These are phyloP conservation scores for Chlorops oryzae DNA, from an alignment of 1,140 invertebrate genomes.

Conservation along the genomic window DNA sequence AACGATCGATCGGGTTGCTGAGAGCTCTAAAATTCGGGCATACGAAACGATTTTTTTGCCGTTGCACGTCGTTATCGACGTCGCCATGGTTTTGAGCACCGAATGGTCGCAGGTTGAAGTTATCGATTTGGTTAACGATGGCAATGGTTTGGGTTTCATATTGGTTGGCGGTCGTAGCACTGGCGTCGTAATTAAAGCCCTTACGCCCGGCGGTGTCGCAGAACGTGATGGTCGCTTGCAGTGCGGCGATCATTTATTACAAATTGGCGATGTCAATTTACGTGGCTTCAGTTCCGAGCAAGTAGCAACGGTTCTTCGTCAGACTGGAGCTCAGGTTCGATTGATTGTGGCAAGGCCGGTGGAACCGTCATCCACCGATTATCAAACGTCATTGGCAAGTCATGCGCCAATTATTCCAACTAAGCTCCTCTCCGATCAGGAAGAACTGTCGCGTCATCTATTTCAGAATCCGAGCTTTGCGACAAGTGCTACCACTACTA, in stretches of 20 bases:
- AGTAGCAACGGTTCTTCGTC: constrained; percentile 84
- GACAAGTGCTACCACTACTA: constrained; percentile 25
- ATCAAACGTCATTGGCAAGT: constrained; percentile 55
- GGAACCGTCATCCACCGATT: constrained; percentile 64
- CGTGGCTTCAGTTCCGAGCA: constrained; percentile 88
- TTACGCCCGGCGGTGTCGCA: constrained; percentile 84
- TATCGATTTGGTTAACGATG: constrained; percentile 82
- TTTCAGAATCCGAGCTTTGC: constrained; percentile 54
- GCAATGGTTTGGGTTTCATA: constrained; percentile 74
- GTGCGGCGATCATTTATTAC: constrained; percentile 89
- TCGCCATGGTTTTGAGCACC: constrained; percentile 67
- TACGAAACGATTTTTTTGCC: too few relatives aligned
- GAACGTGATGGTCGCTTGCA: constrained; percentile 83
- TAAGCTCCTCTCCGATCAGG: constrained; percentile 72
- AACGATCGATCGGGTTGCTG: neutral
- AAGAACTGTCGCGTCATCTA: constrained; percentile 72
- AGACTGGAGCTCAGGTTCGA: constrained; percentile 77
- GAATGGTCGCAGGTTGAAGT: constrained; percentile 91
- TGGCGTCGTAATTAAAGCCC: constrained; percentile 91
- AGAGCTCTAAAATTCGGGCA: neutral
- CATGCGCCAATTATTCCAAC: constrained; percentile 74
- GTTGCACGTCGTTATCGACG: too few relatives aligned
- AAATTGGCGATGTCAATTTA: constrained; percentile 88
- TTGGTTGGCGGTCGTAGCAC: constrained; percentile 91
- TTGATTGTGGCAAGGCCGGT: constrained; percentile 84